Base-by-base conservation (phyloP, 2,797 vertebrate species). In the Poeciliopsis paucimaculata region DNA sequence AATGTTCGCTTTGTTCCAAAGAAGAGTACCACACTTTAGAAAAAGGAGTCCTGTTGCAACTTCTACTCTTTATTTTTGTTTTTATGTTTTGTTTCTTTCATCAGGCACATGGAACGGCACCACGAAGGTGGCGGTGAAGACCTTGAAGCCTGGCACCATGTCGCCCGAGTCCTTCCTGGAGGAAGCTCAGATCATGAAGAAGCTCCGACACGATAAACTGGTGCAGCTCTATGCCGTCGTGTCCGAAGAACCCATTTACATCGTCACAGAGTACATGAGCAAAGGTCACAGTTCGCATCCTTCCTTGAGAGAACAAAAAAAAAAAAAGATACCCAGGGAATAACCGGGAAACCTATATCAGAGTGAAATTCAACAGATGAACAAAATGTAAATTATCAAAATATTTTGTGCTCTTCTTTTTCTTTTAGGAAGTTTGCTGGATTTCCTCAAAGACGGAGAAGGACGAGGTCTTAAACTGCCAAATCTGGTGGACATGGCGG, bases 141-240 rank as follows among this genome's bases (percentile, higher is more conserved):
- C 98, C 36, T 94, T 99, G 91, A 99, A 99, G 89, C 98, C 98
- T 1, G 98, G 98, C 90, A 99, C 98, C 57, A 99, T 99, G 98
- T 99, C 98, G 39, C 98, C 98, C 0, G 98, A 99, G 86, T 99
- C 98, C 2, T 99, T 99, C 95, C 95, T 99, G 77, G 98, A 99
- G 90, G 98, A 99, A 88, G 98, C 98, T 9, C 98, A 99, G 94
- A 99, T 99, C 93, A 99, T 99, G 98, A 99, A 99, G 95, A 99
- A 99, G 89, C 93, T 99, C 82, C 96, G 98, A 55, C 98, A 99
- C 0, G 98, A 99, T 92, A 99, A 99, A 90, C 82, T 99, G 92
- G 98, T 99, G 84, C 98, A 99, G 89, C 97, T 99, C 1, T 99
- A 99, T 4, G 98, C 98, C 0, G 98, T 99, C 81, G 98, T 99